phyloP scores from a whole-genome alignment of 2,113 vertebrate species.

The Cyphomyrus plagiostoma region DNA sequence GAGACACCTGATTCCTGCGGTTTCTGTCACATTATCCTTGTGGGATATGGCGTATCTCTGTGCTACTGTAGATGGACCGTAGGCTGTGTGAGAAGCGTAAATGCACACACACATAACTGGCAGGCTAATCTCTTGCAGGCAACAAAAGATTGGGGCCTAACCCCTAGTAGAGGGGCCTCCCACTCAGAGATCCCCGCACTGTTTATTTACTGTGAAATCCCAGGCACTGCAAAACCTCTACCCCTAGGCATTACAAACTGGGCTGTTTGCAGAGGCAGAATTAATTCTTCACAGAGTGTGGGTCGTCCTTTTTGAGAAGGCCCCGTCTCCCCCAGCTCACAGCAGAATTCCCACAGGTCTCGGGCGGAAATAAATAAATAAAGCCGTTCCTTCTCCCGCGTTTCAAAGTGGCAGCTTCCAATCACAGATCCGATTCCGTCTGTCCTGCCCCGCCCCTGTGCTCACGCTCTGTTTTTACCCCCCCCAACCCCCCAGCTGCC shows the following conservation, averaged over 20 bases:
- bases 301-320: slow-evolving; percentile 46
- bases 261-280: slow-evolving; percentile 65
- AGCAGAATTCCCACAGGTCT: slow-evolving; percentile 38
- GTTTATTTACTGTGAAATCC: slow-evolving; percentile 69
- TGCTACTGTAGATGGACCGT: not conserved
- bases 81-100: not conserved
- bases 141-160: slow-evolving; percentile 59
- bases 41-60: not conserved
- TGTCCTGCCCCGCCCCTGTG: slow-evolving; percentile 33
- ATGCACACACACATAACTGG: slow-evolving; percentile 37
- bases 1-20: not conserved
- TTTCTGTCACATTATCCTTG: not conserved
- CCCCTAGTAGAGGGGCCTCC: slow-evolving; percentile 48
- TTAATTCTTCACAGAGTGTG: slow-evolving; percentile 59
- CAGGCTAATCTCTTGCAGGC: slow-evolving; percentile 64
- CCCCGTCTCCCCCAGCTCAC: slow-evolving; percentile 37
- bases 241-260: slow-evolving; percentile 56
- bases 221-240: slow-evolving; percentile 64
- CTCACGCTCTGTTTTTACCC: slow-evolving; percentile 31
- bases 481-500: slow-evolving; percentile 26
- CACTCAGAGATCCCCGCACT: slow-evolving; percentile 58
- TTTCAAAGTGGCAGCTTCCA: slow-evolving; percentile 48
- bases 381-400: slow-evolving; percentile 48
- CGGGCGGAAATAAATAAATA: slow-evolving; percentile 46
- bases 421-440: slow-evolving; percentile 49